Evolutionary conservation across 2,113 vertebrate genomes (phyloP), one percentile per base, ranked within the genome.

Genomic region (Microcebus griseorufus): DNA sequence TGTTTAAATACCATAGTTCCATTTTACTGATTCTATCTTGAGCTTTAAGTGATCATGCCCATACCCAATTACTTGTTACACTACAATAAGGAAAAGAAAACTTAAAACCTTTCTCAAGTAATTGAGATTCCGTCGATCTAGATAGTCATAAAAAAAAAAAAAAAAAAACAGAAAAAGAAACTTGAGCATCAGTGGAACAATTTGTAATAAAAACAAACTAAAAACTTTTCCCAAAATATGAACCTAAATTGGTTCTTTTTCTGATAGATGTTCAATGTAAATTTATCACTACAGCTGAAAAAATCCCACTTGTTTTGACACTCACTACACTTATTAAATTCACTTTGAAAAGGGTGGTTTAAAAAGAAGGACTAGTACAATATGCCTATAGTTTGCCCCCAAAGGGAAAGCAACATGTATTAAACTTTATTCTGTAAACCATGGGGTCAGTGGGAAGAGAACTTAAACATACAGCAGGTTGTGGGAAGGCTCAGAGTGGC

Each of bases 1-100:
- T 93, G 55, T 75, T 94, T 96, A 86, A 84, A 81, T 88, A 69
- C 27, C 14, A 76, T n/a, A 93, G 88, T 93, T 92, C 72, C 48
- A 86, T 86, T 96, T 93, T 79, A 85, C 65, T 86, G 34, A 84
- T 72, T 94, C 17, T 69, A 81, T 67, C 64, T 64, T 80, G 42
- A 86, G 75, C 42, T 92, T 75, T 51, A 95, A 88, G 79, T 87
- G 75, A 23, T 60, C 37, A 7, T 45, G 45, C 3, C 75, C 55
- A 7, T 82, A 23, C 5, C 62, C 3, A 82, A 69, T 75, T 92
- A 67, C 22, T 81, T 87, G 20, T 53, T 81, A 58, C 10, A 39
- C 29, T 73, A 58, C 93, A 94, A 78, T 72, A 37, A 23, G 53
- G 22, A 32, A 92, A 88, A 84, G 3, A 55, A 79, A 29, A 45